Base-by-base conservation (phyloP, 2,888 invertebrate genomes). In the Lamellibrachia columna region DNA sequence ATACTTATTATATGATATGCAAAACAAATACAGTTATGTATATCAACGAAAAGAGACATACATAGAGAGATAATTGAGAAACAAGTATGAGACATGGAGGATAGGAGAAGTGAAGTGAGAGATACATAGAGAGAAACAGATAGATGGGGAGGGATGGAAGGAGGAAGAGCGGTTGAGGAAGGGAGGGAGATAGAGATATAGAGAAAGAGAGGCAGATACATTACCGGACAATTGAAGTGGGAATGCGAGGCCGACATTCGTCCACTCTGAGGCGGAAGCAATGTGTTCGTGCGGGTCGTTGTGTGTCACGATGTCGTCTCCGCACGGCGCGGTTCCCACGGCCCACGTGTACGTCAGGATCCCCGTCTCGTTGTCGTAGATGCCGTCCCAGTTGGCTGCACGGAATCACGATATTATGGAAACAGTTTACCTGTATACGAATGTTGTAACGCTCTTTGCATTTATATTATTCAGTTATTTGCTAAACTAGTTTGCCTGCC, bases 381-480 rank as follows among this genome's bases (percentile, higher is more conserved):
- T 94, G 28, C 95, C 95, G 93, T 95, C 95, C 95, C 95, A 95
- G 93, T 95, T 95, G 15, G 94, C 95, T 95, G 93, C 75, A 6
- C 15, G 22, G 15, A 75, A 11, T 75, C 75, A 58, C 58, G 15
- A 40, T 40, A 40, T 40, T 40, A 40, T 40, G 40, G 40, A 40
- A 40, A 40, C 40, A 40, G 40, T 40, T 40, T 40, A 40, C 40
- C 40, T 40, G 40, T 40, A 40, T 40, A 40, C 40, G 40, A 40
- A 40, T 40, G 40, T 40, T 40, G 40, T 40, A 40, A 40, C 40
- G 40, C 40, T 40, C 40, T 40, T 40, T 40, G 40, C 40, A 40
- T 40, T 40, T 40, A 40, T 40, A 40, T 40, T 40, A 40, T 40
- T 40, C 40, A 40, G 40, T 40, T 40, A 40, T 40, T 40, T 40